These are phyloP conservation scores for Aquatica leii DNA, from an alignment of 2,888 invertebrate species.

Conservation along the genomic window DNA sequence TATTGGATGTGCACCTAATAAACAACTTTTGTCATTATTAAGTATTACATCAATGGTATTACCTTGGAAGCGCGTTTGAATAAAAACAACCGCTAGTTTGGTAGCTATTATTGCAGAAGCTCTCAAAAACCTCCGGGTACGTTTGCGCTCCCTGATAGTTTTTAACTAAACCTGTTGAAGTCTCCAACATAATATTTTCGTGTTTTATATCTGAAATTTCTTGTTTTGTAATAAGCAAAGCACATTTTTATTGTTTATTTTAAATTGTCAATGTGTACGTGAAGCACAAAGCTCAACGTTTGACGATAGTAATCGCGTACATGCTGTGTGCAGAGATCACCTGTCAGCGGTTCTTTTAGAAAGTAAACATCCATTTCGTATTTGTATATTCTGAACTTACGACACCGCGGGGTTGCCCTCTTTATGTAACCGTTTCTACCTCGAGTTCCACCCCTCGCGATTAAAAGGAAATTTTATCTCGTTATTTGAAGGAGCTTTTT, in stretches of 20 bases:
- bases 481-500: slow-evolving; percentile 20
- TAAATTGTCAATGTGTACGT: slow-evolving; percentile 27
- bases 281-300: slow-evolving; percentile 34
- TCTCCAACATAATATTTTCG: slow-evolving; percentile 51
- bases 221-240: not conserved
- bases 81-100: slow-evolving; percentile 56
- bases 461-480: slow-evolving; percentile 27
- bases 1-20: slow-evolving; percentile 27
- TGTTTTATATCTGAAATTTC: slow-evolving; percentile 52
- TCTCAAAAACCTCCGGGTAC: slow-evolving; percentile 52
- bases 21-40: too few species aligned
- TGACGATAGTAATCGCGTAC: slow-evolving; percentile 40
- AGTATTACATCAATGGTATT: too few species aligned
- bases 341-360: slow-evolving; percentile 50
- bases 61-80: slow-evolving; percentile 50
- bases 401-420: slow-evolving; percentile 43
- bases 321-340: slow-evolving; percentile 50
- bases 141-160: slow-evolving; percentile 45
- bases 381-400: slow-evolving; percentile 48
- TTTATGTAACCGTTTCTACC: slow-evolving; percentile 38
- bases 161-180: slow-evolving; percentile 53
- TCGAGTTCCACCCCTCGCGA: slow-evolving; percentile 19
- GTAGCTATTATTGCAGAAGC: slow-evolving; percentile 52
- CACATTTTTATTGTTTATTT: slow-evolving; percentile 31
- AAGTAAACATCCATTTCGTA: slow-evolving; percentile 47